phyloP scores from a whole-genome alignment of 1,140 invertebrate genomes.

The Scylla paramamosain region DNA sequence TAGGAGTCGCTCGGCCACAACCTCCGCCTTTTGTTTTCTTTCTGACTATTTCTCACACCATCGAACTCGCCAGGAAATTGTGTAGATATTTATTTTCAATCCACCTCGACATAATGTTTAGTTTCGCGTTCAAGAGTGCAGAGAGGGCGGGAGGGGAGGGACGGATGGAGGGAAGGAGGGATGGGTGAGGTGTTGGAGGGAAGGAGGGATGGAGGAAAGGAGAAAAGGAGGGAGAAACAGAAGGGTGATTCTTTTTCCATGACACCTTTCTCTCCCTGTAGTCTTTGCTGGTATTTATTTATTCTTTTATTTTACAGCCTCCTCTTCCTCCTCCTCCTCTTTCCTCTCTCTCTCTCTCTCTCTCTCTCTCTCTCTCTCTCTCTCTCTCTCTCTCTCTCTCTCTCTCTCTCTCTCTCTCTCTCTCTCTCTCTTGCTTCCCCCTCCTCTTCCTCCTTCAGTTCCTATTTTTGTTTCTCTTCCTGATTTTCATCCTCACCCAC shows the following conservation, averaged over 20 bases:
- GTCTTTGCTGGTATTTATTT: neutral
- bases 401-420: neutral
- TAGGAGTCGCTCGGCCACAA: neutral
- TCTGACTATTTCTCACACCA: conserved; percentile 13
- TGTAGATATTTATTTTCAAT: conserved; percentile 25
- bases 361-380: no score
- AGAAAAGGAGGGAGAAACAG: neutral
- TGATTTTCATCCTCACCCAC: neutral
- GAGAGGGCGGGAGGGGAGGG: neutral
- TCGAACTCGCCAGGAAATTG: neutral
- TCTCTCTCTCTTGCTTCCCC: neutral
- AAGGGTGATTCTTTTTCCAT: conserved; percentile 1
- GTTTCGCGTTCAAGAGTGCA: neutral
- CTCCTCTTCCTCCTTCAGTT: neutral
- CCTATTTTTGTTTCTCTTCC: neutral
- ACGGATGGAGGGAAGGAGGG: neutral
- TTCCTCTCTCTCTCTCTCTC: neutral
- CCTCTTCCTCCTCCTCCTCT: neutral
- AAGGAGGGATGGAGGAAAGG: neutral
- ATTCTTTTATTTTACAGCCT: conserved; percentile 15
- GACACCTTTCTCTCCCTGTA: neutral
- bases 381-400: no score
- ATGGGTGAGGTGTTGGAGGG: neutral
- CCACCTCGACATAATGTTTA: conserved; percentile 14
- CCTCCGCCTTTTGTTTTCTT: conserved; percentile 1